Base-by-base conservation (phyloP, 2,888 invertebrate species). In the Cybosia mesomella region DNA sequence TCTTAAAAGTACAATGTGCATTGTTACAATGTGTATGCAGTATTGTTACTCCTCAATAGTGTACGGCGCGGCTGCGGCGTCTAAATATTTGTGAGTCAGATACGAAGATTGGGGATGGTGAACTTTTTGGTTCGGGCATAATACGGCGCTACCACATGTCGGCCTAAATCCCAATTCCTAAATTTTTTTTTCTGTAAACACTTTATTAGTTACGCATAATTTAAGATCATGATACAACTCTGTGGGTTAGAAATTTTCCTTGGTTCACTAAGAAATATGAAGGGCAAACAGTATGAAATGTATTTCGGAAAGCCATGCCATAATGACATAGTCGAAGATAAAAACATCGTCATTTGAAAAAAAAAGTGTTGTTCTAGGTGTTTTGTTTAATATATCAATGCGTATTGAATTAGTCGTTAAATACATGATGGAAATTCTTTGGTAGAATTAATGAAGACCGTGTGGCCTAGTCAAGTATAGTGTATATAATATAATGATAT, bases 131-230 rank as follows among this genome's bases (percentile, higher is more conserved):
- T 85, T 87, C 82, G 80, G 84, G 82, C 85, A 87, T 88, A 88
- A 91, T 84, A 80, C 74, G 78, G 82, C 85, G 85, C 89, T 88
- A 87, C 84, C 81, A 73, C 80, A 79, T 80, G 74, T 72, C 80
- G 88, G 79, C 89, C 90, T 80, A 78, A 89, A 92, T 91, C 86
- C 88, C 85, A 70, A 71, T 66, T 34, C 74, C 73, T 73, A 75
- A 80, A 81, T 85, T 83, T 43, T 91, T 87, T 88, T 87, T 87
- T 88, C 86, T 84, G 87, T 83, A 86, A 88, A 89, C 87, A 87
- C 72, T 64, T 75, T 73, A 74, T 76, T 79, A 77, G 72, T 71
- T 72, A 67, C 73, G 76, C 74, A 49, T 28, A 54, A 53, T 15
- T 39, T 43, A 24, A 49, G 49, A n/a, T 9, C n/a, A 49, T 63